Evolutionary conservation across 2,113 vertebrate species (phyloP).

Genomic region (Panurus biarmicus): DNA sequence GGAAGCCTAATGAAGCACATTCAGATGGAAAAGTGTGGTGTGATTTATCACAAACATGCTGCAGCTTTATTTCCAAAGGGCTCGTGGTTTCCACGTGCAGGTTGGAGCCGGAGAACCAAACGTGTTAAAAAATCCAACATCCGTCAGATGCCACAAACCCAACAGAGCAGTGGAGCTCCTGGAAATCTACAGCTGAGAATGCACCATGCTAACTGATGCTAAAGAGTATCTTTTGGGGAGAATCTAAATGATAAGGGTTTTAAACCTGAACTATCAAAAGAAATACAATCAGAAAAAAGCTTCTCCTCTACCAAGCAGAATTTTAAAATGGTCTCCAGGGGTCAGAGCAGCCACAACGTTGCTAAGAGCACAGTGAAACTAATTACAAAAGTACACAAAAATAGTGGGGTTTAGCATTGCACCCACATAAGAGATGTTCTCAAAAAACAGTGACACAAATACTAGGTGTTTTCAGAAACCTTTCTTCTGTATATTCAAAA

Average conservation of each 20-base stretch:
- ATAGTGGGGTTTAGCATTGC: background rate
- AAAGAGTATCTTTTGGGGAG: background rate
- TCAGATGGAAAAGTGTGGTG: background rate
- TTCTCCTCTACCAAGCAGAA: background rate
- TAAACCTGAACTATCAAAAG: background rate
- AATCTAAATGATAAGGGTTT: background rate
- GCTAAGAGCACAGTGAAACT: background rate
- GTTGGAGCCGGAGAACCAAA: background rate
- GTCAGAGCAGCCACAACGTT: accelerated
- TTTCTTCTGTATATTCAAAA: background rate
- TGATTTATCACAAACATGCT: background rate
- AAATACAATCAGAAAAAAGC: background rate
- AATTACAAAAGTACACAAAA: background rate
- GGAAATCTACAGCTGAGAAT: background rate
- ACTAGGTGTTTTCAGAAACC: background rate
- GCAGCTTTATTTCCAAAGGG: background rate
- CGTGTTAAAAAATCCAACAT: background rate
- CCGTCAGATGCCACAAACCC: background rate
- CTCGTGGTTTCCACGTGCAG: background rate
- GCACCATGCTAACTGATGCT: background rate
- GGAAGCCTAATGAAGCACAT: conserved; percentile 38
- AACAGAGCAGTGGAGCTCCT: background rate
- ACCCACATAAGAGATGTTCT: background rate
- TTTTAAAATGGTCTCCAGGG: background rate
- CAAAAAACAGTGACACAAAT: background rate